phyloP scores from a whole-genome alignment of 2,797 vertebrate genomes.

The Gallirallus australis region DNA sequence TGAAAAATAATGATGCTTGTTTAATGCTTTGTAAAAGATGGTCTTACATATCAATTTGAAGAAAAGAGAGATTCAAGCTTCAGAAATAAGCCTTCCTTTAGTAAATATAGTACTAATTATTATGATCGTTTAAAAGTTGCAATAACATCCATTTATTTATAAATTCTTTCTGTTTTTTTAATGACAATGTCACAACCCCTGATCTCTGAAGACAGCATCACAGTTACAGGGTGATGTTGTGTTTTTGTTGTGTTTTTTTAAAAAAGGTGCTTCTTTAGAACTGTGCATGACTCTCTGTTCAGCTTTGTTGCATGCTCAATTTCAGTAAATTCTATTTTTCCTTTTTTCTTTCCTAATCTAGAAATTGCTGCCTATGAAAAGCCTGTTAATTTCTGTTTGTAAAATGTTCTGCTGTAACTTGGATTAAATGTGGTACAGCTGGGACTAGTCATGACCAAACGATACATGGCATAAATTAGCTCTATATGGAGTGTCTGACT shows the following conservation, averaged over 20 bases:
- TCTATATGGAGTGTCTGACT: constrained; percentile 40
- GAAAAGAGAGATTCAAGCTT: not conserved
- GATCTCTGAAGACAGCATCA: not conserved
- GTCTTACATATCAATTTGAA: not conserved
- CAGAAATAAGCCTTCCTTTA: not conserved
- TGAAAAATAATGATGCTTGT: not conserved
- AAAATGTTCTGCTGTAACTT: constrained; percentile 33
- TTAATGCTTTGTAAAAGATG: not conserved
- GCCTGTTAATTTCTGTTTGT: constrained; percentile 57
- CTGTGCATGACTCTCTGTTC: not conserved
- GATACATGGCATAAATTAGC: constrained; percentile 44
- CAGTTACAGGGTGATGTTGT: not conserved
- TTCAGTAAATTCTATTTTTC: not conserved
- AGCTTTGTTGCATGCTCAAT: not conserved
- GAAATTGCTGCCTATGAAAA: constrained; percentile 61
- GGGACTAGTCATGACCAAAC: constrained; percentile 49
- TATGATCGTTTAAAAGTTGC: not conserved
- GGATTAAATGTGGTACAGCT: constrained; percentile 60
- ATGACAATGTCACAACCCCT: not conserved
- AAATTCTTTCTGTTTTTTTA: not conserved
- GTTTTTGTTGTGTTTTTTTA: no score
- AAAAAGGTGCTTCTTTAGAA: not conserved
- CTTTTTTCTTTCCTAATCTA: constrained; percentile 50
- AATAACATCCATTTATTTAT: not conserved
- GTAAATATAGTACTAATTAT: not conserved